These are phyloP conservation scores for Heterohyrax brucei DNA, from an alignment of 2,797 vertebrate species.

Conservation along the genomic window DNA sequence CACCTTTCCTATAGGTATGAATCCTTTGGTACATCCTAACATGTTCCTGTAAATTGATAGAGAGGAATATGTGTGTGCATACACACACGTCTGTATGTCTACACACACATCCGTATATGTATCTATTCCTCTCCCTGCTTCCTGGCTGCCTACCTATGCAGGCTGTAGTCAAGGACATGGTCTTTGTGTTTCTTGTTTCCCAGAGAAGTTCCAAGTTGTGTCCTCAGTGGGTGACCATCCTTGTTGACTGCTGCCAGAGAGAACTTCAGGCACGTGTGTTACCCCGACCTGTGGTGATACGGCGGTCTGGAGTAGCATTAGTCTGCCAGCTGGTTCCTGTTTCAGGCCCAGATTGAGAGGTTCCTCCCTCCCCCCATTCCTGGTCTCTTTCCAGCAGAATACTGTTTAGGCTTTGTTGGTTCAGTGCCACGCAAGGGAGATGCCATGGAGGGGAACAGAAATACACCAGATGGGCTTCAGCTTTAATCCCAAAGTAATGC, in stretches of 20 bases:
- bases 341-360: not conserved
- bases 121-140: rapidly evolving
- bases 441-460: not conserved
- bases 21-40: not conserved
- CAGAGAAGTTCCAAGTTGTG: not conserved
- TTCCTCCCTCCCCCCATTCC: not conserved
- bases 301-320: not conserved
- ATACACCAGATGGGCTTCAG: not conserved
- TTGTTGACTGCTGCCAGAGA: not conserved
- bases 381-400: not conserved
- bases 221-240: not conserved
- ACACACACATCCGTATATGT: rapidly evolving
- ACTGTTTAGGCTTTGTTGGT: not conserved
- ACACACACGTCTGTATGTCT: not conserved
- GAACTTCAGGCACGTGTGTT: not conserved
- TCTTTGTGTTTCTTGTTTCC: not conserved
- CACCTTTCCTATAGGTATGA: not conserved
- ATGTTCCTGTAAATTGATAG: not conserved
- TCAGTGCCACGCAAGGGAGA: not conserved
- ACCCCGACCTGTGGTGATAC: not conserved
- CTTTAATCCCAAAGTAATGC: not conserved
- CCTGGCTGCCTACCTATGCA: not conserved
- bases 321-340: not conserved
- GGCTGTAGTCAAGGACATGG: not conserved
- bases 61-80: rapidly evolving